phyloP scores from a whole-genome alignment of 2,888 invertebrate genomes.

The Griposia aprilina region DNA sequence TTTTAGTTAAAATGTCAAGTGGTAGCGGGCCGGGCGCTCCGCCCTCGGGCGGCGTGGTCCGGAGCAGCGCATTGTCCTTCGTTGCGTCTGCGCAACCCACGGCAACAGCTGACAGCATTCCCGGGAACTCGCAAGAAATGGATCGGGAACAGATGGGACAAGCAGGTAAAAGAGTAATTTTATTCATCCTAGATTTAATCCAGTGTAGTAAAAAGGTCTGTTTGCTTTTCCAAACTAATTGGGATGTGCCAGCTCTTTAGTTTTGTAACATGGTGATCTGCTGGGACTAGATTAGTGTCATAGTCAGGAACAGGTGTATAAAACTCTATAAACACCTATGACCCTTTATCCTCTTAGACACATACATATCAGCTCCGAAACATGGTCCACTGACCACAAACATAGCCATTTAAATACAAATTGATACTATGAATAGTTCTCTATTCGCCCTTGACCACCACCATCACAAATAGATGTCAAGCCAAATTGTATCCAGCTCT shows the following conservation, averaged over 20 bases:
- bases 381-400: not conserved
- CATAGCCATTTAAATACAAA: not conserved
- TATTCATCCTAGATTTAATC: not conserved
- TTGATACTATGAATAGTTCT: not conserved
- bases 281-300: not conserved
- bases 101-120: slow-evolving; percentile 64
- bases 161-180: slow-evolving; percentile 69
- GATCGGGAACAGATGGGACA: slow-evolving; percentile 74
- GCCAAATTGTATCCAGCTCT: not conserved
- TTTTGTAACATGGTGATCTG: not conserved
- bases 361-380: not conserved
- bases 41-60: slow-evolving; percentile 77
- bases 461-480: not conserved
- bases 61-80: slow-evolving; percentile 84
- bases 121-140: slow-evolving; percentile 65
- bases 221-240: not conserved
- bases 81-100: slow-evolving; percentile 82
- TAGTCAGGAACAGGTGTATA: not conserved
- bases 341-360: not conserved
- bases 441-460: not conserved
- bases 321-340: not conserved
- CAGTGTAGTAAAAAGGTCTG: not conserved
- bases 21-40: slow-evolving; percentile 71
- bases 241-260: not conserved
- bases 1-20: slow-evolving; percentile 73